A percentile compares a stretch with the other conserved stretches of the same genome.
Conservation (phyloP, 2,797 vertebrate species). For the Enteromius treurensis region DNA sequence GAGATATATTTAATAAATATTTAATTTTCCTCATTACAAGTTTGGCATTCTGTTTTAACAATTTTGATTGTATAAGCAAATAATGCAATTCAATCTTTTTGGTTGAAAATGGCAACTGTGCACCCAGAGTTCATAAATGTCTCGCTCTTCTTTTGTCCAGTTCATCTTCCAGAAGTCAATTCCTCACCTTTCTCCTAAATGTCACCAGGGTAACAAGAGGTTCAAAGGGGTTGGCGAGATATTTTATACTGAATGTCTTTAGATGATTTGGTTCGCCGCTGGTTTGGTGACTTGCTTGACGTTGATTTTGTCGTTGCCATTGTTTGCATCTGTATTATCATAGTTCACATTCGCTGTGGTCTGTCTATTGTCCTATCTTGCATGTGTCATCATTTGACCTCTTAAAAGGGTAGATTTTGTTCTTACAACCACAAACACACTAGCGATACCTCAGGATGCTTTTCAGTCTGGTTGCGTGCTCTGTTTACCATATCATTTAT, state of each 20-base stretch:
- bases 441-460: neutral
- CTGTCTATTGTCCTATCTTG: neutral
- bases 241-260: neutral
- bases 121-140: neutral
- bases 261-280: neutral
- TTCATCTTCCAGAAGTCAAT: neutral
- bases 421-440: neutral
- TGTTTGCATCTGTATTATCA: slow-evolving; percentile 1
- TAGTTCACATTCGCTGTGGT: neutral
- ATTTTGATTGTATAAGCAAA: slow-evolving; percentile 3
- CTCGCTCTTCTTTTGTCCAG: slow-evolving; percentile 5
- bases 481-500: neutral
- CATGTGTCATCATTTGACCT: neutral
- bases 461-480: neutral
- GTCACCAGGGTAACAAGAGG: neutral
- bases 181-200: neutral
- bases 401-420: neutral
- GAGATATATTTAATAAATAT: neutral
- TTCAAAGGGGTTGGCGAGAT: neutral
- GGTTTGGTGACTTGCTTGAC: slow-evolving; percentile 14
- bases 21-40: neutral
- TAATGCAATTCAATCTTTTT: slow-evolving; percentile 11
- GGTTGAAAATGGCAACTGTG: slow-evolving; percentile 13
- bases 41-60: slow-evolving; percentile 16
- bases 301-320: neutral